Evolutionary conservation across 37 sponge, comb jelly and placozoan species (phyloP), one percentile per base, ranked within the genome.

Genomic region (Beroe forskalii): DNA sequence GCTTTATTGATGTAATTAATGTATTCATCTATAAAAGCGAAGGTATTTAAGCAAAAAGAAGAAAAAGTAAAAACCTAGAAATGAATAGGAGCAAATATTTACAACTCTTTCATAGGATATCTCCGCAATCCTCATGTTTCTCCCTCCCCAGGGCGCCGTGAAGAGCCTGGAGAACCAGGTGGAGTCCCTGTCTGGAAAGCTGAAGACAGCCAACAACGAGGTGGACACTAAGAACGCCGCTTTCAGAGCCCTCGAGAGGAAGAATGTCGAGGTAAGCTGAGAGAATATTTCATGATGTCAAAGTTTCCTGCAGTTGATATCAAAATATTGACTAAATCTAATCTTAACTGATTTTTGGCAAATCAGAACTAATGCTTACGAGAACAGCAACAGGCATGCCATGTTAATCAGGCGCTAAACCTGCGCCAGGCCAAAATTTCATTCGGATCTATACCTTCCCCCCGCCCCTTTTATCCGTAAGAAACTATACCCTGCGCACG

Each of bases 141-240:
- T n/a, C 8, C 6, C 8, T 64, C 20, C 33, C 19, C 75, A 72
- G 75, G 75, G 75, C 8, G 35, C 38, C 23, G 8, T 8, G 39
- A 72, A 72, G 39, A 39, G 75, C 1, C 20, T 72, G 30, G 75
- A 72, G 9, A 17, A 35, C 12, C 75, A 72, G 39, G 75, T 72
- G 75, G 75, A 72, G 39, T 38, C 75, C 35, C 30, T 72, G 40
- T 33, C 75, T 3, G 75, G 12, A 36, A 72, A 72, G 39, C 14
- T 72, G 75, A 72, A 72, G 75, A 2, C 14, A 19, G 6, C 75
- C 38, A 72, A 33, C 20, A 17, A 35, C 9, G 75, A 72, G 35
- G 8, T 72, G 38, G 75, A 72, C 75, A 39, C 75, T 3, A 72
- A 72, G 30, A 35, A 19, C 39, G 35, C 23, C 19, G 36, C 75